phyloP scores from a whole-genome alignment of 2,113 vertebrate species.

The Lepisosteus oculatus region DNA sequence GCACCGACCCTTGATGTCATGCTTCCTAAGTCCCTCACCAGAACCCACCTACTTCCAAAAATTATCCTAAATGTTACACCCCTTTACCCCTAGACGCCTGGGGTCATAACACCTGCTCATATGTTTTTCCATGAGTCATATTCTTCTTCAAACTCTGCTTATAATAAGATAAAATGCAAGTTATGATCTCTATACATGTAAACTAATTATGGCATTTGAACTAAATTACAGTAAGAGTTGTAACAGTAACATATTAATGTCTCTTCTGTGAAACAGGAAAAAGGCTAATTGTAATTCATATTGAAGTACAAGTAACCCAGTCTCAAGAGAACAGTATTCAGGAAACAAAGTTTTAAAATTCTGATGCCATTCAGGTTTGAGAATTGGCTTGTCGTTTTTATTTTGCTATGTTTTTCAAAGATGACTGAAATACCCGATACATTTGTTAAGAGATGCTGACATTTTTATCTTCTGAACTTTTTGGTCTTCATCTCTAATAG shows the following conservation, averaged over 20 bases:
- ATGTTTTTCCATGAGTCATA: too few species aligned
- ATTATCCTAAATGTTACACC: too few species aligned
- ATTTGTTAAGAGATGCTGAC: conserved; percentile 58
- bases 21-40: too few species aligned
- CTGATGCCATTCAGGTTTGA: conserved; percentile 40
- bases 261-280: conserved; percentile 1
- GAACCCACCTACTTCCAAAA: too few species aligned
- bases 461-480: conserved; percentile 56
- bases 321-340: conserved; percentile 42
- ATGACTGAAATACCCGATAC: conserved; percentile 51
- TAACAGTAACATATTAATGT: conserved; percentile 7
- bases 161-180: neutral
- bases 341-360: conserved; percentile 36
- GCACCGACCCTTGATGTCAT: too few species aligned
- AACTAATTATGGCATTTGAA: conserved; percentile 38
- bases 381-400: conserved; percentile 54
- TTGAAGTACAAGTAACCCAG: conserved; percentile 28
- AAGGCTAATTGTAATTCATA: conserved; percentile 46
- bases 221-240: conserved; percentile 24
- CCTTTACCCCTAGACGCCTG: too few species aligned
- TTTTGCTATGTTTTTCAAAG: conserved; percentile 59
- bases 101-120: too few species aligned
- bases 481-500: conserved; percentile 64
- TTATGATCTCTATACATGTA: conserved; percentile 28
- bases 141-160: too few species aligned